Conservation (phyloP, 1,140 invertebrate species). For the Matsumurasca onukii region DNA sequence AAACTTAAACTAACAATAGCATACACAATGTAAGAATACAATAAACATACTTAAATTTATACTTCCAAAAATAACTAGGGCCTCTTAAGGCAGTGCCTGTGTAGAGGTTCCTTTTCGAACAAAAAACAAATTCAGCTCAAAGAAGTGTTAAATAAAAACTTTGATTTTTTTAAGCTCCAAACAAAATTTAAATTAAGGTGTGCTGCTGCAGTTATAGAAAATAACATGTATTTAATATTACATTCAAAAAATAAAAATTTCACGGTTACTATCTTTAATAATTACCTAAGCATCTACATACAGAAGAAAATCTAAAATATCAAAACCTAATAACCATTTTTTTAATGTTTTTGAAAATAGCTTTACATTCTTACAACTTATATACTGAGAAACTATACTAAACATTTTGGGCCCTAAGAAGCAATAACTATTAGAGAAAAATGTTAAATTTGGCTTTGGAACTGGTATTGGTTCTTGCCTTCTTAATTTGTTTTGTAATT, state of each 20-base stretch:
- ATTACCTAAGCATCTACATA: background rate
- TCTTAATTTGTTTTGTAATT: slow-evolving; percentile 11
- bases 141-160: background rate
- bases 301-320: background rate
- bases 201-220: background rate
- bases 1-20: background rate
- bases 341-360: background rate
- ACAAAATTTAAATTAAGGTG: background rate
- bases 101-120: background rate
- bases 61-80: background rate
- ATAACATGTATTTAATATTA: background rate
- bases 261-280: background rate
- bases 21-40: background rate
- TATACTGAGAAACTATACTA: background rate
- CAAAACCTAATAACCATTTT: background rate
- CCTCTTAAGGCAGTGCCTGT: background rate
- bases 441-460: background rate
- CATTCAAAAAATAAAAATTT: background rate
- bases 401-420: slow-evolving; percentile 5
- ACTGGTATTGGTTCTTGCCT: slow-evolving; percentile 5
- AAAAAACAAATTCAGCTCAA: background rate
- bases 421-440: slow-evolving; percentile 2
- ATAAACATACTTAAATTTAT: background rate
- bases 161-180: background rate
- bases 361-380: background rate